phyloP scores from a whole-genome alignment of 2,113 vertebrate genomes.

The Sitta europaea region DNA sequence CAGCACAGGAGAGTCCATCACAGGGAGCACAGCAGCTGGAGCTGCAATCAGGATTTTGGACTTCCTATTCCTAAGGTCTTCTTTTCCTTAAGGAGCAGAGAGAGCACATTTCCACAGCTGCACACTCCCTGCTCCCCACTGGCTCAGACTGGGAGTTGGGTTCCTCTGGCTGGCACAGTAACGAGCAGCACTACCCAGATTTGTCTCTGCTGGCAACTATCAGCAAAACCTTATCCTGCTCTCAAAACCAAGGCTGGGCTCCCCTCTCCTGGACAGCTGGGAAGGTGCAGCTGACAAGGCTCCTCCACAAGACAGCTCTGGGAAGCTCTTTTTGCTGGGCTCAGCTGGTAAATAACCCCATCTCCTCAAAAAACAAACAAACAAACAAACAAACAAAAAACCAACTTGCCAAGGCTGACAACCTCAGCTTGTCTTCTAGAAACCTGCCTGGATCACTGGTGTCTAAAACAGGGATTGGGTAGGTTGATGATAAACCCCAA shows the following conservation, averaged over 20 bases:
- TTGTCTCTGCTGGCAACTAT: neutral
- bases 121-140: neutral
- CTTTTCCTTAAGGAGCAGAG: neutral
- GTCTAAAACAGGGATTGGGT: neutral
- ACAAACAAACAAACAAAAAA: too few species aligned
- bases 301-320: neutral
- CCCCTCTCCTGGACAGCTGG: constrained; percentile 52
- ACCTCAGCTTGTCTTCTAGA: neutral
- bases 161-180: neutral
- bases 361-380: neutral
- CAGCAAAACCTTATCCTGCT: neutral
- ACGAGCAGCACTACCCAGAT: neutral
- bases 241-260: constrained; percentile 35
- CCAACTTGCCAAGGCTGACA: neutral
- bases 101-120: neutral
- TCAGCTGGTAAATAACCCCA: neutral
- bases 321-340: neutral
- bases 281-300: constrained; percentile 26
- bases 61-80: neutral
- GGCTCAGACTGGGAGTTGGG: neutral
- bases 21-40: neutral
- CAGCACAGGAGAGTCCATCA: neutral
- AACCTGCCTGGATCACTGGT: neutral
- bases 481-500: neutral
- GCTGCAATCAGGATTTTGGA: neutral